Evolutionary conservation across 2,797 vertebrate genomes (phyloP), one percentile per base, ranked within the genome.

Genomic region (Mus minutoides): DNA sequence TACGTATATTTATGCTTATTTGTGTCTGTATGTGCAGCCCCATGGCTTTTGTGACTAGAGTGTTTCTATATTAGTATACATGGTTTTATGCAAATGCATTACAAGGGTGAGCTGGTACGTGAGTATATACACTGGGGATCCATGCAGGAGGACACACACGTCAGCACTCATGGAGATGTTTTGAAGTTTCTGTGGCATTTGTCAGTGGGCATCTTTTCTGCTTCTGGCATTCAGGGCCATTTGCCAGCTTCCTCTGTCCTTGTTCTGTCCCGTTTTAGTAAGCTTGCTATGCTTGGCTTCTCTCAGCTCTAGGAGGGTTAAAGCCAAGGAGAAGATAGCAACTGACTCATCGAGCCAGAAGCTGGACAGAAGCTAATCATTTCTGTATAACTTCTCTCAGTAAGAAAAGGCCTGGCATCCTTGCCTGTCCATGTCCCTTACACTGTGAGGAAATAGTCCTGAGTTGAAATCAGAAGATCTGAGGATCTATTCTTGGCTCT

Each of bases 401-500:
- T 86, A 78, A 94, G 86, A 90, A 87, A 96, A 95, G 73, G n/a
- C 49, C 80, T 86, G 49, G 75, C 75, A 93, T 96, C 94, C 37
- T 60, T 95, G 79, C 82, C 94, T 46, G 60, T 94, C 90, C 4
- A 22, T 84, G 82, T 88, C 93, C 90, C 95, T 95, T 83, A 92
- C 76, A 91, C 46, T 86, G 14, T 83, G 85, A 93, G 62, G 56
- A 88, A 79, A 91, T 76, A 95, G 60, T 93, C 88, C 77, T 85
- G 85, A 86, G 85, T 97, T 96, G 90, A 96, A 94, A 92, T 96
- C 62, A 97, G 93, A 96, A 96, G 90, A 88, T 86, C 83, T 87
- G 58, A 94, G 67, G 79, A 83, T 98, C 94, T 97, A 69, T 97
- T 96, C 94, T 94, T 96, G 95, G 92, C 91, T 92, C 75, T 96